Evolutionary conservation across 2,113 vertebrate species (phyloP).

Genomic region (Bujurquina vittata): DNA sequence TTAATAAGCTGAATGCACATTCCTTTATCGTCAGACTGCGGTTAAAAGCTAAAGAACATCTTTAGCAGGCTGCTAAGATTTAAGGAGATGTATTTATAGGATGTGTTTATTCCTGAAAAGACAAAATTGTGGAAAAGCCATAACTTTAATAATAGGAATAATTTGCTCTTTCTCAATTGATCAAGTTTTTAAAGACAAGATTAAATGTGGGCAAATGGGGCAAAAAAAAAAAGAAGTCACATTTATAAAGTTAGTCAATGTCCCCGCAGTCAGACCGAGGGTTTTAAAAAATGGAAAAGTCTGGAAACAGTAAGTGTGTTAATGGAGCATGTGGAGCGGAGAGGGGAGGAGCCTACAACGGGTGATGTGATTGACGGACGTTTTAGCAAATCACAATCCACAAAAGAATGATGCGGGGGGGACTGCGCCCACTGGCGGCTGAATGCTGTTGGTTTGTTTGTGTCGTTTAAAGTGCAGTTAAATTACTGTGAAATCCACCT

Average conservation of each 20-base stretch:
- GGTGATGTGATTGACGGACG: slow-evolving; percentile 18
- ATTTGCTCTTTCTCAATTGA: background rate
- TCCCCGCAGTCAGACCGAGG: background rate
- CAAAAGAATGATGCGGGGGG: rapidly evolving
- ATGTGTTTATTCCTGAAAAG: background rate
- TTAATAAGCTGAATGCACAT: background rate
- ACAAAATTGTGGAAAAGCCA: too few species aligned
- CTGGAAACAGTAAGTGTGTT: slow-evolving; percentile 32
- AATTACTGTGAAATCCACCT: background rate
- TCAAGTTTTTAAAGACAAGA: background rate
- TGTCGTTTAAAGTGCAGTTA: background rate
- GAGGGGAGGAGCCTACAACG: background rate
- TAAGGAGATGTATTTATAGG: background rate
- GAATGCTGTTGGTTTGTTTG: background rate
- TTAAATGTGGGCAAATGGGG: background rate
- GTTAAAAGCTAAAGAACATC: background rate
- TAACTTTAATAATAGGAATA: background rate
- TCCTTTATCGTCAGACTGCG: background rate
- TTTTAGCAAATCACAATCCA: slow-evolving; percentile 2
- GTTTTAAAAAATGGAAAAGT: background rate
- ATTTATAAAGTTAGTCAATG: background rate
- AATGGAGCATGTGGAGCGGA: background rate
- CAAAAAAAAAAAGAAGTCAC: too few species aligned
- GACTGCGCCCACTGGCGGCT: slow-evolving; percentile 12
- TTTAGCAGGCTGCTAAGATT: background rate